Evolutionary conservation across 1,140 invertebrate genomes (phyloP).

Genomic region (Cephus cinctus): DNA sequence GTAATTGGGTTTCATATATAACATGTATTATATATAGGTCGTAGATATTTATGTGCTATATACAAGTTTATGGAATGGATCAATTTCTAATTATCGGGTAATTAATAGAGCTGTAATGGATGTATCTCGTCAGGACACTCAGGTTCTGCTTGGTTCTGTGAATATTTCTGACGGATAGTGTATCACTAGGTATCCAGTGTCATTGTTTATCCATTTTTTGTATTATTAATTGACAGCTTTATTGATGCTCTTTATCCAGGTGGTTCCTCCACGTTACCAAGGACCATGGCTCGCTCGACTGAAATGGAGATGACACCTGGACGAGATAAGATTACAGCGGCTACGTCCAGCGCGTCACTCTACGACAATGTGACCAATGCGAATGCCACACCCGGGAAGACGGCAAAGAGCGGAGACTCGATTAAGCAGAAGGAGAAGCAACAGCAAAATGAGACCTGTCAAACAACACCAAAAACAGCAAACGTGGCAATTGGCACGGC

Average conservation of each 20-base stretch:
- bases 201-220: too few species aligned
- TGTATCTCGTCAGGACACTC: too few species aligned
- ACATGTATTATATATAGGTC: too few species aligned
- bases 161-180: too few species aligned
- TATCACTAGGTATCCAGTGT: too few species aligned
- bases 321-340: conserved; percentile 75
- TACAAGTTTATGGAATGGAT: too few species aligned
- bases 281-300: conserved; percentile 69
- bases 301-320: conserved; percentile 64
- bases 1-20: too few species aligned
- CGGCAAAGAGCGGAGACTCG: conserved; percentile 34
- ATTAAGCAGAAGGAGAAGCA: conserved; percentile 47
- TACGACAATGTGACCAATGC: conserved; percentile 77
- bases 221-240: too few species aligned
- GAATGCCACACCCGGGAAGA: conserved; percentile 41
- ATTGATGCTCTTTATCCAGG: conserved; percentile 31
- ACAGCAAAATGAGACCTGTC: conserved; percentile 49
- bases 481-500: conserved; percentile 60
- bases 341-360: conserved; percentile 83
- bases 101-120: too few species aligned
- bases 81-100: too few species aligned
- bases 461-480: conserved; percentile 49
- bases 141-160: too few species aligned
- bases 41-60: too few species aligned
- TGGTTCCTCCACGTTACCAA: conserved; percentile 82